Evolutionary conservation across 2,113 vertebrate species (phyloP).

Genomic region (Tachysurus vachellii): DNA sequence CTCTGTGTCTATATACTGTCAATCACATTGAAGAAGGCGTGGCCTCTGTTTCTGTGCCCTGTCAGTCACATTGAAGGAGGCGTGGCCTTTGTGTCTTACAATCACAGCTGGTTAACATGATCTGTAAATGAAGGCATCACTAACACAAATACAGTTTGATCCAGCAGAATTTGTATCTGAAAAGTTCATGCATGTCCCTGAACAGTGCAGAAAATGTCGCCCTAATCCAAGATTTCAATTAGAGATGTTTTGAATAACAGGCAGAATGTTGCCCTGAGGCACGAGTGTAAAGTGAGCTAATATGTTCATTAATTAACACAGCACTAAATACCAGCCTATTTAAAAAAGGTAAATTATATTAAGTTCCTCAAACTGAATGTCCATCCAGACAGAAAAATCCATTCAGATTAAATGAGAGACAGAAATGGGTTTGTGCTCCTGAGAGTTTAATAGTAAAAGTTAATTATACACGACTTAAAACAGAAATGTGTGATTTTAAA

Average conservation of each 20-base stretch:
- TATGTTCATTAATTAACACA: conserved; percentile 59
- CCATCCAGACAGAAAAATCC: conserved; percentile 46
- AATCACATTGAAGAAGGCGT: neutral
- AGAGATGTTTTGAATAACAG: conserved; percentile 62
- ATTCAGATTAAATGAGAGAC: conserved; percentile 49
- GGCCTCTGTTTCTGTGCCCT: neutral
- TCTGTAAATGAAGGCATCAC: neutral
- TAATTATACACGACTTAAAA: conserved; percentile 51
- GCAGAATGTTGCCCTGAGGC: conserved; percentile 54
- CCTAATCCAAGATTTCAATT: conserved; percentile 53
- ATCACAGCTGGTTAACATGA: neutral
- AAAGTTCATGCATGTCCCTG: conserved; percentile 19
- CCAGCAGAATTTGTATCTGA: no score
- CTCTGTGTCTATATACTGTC: neutral
- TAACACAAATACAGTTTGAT: neutral
- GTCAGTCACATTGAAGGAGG: neutral
- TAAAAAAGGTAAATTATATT: conserved; percentile 43
- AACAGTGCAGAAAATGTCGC: conserved; percentile 14
- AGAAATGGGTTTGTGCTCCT: conserved; percentile 55
- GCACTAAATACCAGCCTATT: conserved; percentile 39
- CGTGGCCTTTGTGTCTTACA: neutral
- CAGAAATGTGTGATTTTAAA: neutral
- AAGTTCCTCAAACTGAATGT: conserved; percentile 48
- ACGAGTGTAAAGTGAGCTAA: conserved; percentile 49
- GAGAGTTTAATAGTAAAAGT: conserved; percentile 42